phyloP scores from a whole-genome alignment of 2,113 vertebrate species.

The Chaetura pelagica region DNA sequence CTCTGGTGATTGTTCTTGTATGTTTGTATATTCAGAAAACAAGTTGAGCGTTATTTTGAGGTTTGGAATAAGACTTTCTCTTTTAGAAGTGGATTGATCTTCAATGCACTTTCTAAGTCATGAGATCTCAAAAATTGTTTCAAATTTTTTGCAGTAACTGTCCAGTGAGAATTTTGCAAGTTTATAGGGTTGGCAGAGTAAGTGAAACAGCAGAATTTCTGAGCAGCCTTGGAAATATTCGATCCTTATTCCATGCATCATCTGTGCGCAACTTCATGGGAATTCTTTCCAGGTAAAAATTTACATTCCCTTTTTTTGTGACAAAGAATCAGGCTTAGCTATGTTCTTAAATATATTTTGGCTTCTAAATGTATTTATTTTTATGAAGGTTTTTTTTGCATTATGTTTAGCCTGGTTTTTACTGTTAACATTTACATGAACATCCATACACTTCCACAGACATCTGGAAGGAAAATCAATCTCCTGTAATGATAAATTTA shows the following conservation, averaged over 20 bases:
- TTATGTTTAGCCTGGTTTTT: not conserved
- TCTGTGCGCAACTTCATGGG: constrained; percentile 83
- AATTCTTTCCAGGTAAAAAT: constrained; percentile 86
- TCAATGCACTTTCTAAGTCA: not conserved
- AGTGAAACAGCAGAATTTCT: constrained; percentile 81
- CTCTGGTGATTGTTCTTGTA: not conserved
- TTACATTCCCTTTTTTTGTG: not conserved
- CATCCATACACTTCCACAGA: not conserved
- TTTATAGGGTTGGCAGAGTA: constrained; percentile 78
- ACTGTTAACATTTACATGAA: not conserved
- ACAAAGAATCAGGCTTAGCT: not conserved
- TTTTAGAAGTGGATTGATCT: not conserved
- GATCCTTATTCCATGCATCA: constrained; percentile 81
- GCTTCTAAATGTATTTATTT: not conserved
- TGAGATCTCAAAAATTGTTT: not conserved
- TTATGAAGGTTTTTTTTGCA: not conserved
- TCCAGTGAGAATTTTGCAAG: constrained; percentile 73
- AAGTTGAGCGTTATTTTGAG: not conserved
- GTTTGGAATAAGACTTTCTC: not conserved
- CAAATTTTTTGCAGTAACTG: constrained; percentile 46
- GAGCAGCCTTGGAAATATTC: constrained; percentile 79
- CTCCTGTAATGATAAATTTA: not conserved
- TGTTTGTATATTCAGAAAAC: not conserved
- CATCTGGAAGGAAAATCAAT: not conserved
- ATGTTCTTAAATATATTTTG: not conserved